Base-by-base conservation (phyloP, 2,113 vertebrate genomes). In the Sceloporus tristichus region DNA sequence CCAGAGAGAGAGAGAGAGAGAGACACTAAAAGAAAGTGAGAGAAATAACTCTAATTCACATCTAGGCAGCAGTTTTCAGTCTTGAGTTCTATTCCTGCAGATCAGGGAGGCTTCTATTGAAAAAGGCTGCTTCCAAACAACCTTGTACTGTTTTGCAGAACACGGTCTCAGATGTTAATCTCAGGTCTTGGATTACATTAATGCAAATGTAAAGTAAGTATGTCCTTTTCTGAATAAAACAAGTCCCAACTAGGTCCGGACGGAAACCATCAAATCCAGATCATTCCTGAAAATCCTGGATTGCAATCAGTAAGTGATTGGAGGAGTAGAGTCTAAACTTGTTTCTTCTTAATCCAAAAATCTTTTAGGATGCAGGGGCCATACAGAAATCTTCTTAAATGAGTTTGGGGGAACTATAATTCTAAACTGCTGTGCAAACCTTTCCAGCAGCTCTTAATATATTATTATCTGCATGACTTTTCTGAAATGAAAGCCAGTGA, bases 401-500 rank as follows among this genome's bases (percentile, higher is more conserved):
- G 85, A 71, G 1, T 6, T 40, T 53, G 81, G 53, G 2, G 34
- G 92, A 62, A 2, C 56, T 29, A 42, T 10, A n/a, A 66, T 65
- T 91, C 65, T 42, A 84, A 91, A 82, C 3, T 66, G 1, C 62
- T 85, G 40, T 56, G 77, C 29, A 4, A 76, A 71, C 65, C 78
- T 79, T 90, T 89, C n/a, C 54, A 82, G 11, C 27, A 83, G 77
- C 74, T 27, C 54, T 40, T 65, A 76, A 76, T 75, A 70, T 1
- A 73, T 42, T 80, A 1, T 71, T 89, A 90, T 34, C 88, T 84
- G 82, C 73, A 85, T 74, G 1, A 83, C 89, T 92, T 71, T 93
- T 91, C 85, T 82, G 74, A 93, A 91, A 91, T 34, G 0, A 91
- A 94, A 93, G 93, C 89, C 0, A 84, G 34, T 85, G 54, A 87